Evolutionary conservation across 2,113 vertebrate genomes (phyloP).

Genomic region (Ovis canadensis): DNA sequence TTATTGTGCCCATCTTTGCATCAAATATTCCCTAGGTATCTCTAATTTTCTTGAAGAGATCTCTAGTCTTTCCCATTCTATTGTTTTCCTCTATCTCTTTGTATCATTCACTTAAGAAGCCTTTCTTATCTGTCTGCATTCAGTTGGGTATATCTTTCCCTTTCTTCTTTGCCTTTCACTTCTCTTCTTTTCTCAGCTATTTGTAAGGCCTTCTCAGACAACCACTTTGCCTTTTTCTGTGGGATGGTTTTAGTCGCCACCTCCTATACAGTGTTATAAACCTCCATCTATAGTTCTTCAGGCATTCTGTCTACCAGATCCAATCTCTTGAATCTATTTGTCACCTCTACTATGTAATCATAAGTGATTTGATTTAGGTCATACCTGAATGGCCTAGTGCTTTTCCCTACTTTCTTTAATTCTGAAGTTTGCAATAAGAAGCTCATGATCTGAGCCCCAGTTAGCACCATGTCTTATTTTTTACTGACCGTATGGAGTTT

Average conservation of each 20-base stretch:
- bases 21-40: background rate
- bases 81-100: background rate
- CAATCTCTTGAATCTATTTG: background rate
- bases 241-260: background rate
- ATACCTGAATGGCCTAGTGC: background rate
- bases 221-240: background rate
- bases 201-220: background rate
- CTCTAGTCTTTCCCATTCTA: background rate
- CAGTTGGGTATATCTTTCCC: background rate
- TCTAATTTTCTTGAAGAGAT: background rate
- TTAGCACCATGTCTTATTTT: background rate
- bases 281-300: background rate
- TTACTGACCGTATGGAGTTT: background rate
- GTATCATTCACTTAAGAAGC: background rate
- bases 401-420: background rate
- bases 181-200: background rate
- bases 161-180: background rate
- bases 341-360: background rate
- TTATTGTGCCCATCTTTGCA: background rate
- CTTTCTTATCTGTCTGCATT: background rate
- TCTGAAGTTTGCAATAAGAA: background rate
- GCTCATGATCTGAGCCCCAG: background rate
- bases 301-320: background rate
- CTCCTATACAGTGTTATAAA: background rate
- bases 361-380: background rate